These are phyloP conservation scores for Cyclophora albipunctata DNA, from an alignment of 2,888 invertebrate species.

Conservation along the genomic window DNA sequence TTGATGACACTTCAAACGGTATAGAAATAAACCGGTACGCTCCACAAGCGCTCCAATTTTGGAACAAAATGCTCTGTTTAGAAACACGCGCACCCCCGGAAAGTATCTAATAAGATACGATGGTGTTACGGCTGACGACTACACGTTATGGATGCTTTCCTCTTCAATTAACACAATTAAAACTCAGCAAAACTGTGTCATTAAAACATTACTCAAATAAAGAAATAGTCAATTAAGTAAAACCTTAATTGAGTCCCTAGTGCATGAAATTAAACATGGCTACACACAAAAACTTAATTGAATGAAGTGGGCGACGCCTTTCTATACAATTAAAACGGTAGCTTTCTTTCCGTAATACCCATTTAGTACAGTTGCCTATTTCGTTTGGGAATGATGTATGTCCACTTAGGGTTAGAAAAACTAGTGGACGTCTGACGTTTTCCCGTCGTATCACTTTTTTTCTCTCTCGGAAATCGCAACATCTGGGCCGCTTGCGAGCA, in stretches of 20 bases:
- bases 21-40: conserved; percentile 43
- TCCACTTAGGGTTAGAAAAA: conserved; percentile 44
- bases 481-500: conserved; percentile 47
- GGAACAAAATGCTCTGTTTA: conserved; percentile 41
- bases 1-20: conserved; percentile 45
- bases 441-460: conserved; percentile 62
- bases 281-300: too few species aligned
- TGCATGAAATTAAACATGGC: too few species aligned
- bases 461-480: conserved; percentile 61
- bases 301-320: too few species aligned
- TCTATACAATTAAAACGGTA: too few species aligned
- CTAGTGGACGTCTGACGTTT: conserved; percentile 56
- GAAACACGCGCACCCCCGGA: conserved; percentile 24
- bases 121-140: conserved; percentile 6
- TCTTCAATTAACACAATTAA: too few species aligned
- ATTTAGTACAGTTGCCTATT: conserved; percentile 12
- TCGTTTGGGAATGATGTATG: conserved; percentile 21
- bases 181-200: too few species aligned
- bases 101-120: conserved; percentile 32
- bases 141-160: conserved; percentile 9
- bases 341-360: conserved; percentile 7
- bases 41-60: conserved; percentile 33
- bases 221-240: too few species aligned
- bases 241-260: too few species aligned
- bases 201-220: too few species aligned